Conservation (phyloP, 2,113 vertebrate species). For the Albula goreensis region DNA sequence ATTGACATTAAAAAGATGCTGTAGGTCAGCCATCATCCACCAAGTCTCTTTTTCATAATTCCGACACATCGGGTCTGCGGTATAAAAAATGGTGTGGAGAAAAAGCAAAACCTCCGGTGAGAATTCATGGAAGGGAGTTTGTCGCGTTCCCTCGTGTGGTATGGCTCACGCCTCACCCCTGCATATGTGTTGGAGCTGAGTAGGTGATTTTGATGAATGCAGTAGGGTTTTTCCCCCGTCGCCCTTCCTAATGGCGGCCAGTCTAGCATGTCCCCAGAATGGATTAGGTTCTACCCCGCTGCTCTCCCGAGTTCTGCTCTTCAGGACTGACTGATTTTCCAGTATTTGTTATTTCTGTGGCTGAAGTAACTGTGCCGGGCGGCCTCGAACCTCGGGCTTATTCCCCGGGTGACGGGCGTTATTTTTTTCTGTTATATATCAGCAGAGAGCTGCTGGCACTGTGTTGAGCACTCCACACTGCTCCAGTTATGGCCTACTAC, state of each 20-base stretch:
- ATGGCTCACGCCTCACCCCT: neutral
- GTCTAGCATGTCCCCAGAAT: neutral
- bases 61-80: neutral
- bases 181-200: neutral
- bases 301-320: neutral
- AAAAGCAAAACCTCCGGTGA: neutral
- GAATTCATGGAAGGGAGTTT: neutral
- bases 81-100: neutral
- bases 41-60: slow-evolving; percentile 20
- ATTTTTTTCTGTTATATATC: neutral
- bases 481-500: neutral
- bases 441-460: neutral
- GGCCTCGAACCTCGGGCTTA: neutral
- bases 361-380: neutral
- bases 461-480: neutral
- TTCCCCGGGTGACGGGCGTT: too few relatives aligned
- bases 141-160: neutral
- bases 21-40: neutral
- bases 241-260: neutral
- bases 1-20: neutral
- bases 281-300: neutral
- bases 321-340: neutral
- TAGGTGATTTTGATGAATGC: slow-evolving; percentile 5
- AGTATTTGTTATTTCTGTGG: slow-evolving; percentile 8
- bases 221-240: slow-evolving; percentile 1